phyloP scores from a whole-genome alignment of 2,888 invertebrate species.

The Sminthurides aquaticus region DNA sequence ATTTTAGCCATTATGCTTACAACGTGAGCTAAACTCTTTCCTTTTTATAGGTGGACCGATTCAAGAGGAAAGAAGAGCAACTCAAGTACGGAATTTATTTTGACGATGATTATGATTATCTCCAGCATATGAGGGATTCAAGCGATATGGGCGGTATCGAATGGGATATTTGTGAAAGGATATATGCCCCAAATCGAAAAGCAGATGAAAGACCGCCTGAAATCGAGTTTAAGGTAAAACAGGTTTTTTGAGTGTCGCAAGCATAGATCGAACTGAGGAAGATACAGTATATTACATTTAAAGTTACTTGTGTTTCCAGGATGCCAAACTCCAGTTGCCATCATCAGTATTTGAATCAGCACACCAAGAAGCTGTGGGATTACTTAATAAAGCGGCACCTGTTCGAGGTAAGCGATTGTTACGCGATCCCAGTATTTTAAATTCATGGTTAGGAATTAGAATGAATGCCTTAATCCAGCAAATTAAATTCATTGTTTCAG shows the following conservation, averaged over 20 bases:
- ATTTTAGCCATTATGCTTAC: too few species aligned
- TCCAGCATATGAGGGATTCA: slow-evolving; percentile 73
- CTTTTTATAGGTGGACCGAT: too few species aligned
- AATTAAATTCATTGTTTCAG: too few species aligned
- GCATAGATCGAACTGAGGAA: background rate
- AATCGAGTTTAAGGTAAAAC: background rate
- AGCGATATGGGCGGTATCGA: slow-evolving; percentile 44
- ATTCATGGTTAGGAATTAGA: background rate
- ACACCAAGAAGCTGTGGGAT: slow-evolving; percentile 74
- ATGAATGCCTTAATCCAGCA: background rate
- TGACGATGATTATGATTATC: slow-evolving; percentile 91
- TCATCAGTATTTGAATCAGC: slow-evolving; percentile 82
- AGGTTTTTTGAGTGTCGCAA: background rate
- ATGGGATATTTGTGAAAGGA: slow-evolving; percentile 43
- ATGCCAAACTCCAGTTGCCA: slow-evolving; percentile 57
- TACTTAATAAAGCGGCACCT: slow-evolving; percentile 73
- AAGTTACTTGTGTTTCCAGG: slow-evolving; percentile 24
- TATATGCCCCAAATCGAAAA: slow-evolving; percentile 26
- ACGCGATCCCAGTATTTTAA: background rate
- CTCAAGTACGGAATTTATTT: slow-evolving; percentile 83
- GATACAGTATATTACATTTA: background rate
- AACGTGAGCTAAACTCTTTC: too few species aligned
- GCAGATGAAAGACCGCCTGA: background rate
- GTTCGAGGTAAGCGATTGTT: slow-evolving; percentile 53
- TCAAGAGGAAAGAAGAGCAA: slow-evolving; percentile 62